A percentile compares a stretch with the other conserved stretches of the same genome.
Evolutionary conservation across 2,113 vertebrate species (phyloP).

Genomic region (Lophura nycthemera): DNA sequence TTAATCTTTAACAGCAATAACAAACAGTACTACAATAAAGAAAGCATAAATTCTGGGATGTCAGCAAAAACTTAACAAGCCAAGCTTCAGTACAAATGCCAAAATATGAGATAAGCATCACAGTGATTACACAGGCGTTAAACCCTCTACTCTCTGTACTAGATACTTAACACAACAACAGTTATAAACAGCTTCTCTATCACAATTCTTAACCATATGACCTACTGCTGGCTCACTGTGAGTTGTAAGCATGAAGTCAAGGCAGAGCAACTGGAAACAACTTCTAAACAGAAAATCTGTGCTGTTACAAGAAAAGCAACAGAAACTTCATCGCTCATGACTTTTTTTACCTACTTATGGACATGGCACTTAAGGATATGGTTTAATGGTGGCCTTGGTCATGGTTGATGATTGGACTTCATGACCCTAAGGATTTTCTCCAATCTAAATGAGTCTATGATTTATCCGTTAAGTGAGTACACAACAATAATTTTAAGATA

Average conservation of each 20-base stretch:
- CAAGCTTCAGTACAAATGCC: background rate
- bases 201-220: background rate
- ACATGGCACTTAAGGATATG: background rate
- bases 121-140: background rate
- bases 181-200: background rate
- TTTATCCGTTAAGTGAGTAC: background rate
- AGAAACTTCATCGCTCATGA: rapidly evolving
- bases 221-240: background rate
- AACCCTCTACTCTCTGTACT: background rate
- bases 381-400: background rate
- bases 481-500: background rate
- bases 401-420: background rate
- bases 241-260: background rate
- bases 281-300: background rate
- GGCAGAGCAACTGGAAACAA: background rate
- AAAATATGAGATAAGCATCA: background rate
- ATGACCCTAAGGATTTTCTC: background rate
- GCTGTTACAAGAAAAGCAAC: background rate
- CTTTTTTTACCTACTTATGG: background rate
- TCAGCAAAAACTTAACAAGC: background rate
- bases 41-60: background rate
- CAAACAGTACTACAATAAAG: background rate
- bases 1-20: background rate
- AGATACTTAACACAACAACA: background rate
- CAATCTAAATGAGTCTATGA: background rate